These are phyloP conservation scores for Dioctria rufipes DNA, from an alignment of 2,888 invertebrate genomes.

Conservation along the genomic window DNA sequence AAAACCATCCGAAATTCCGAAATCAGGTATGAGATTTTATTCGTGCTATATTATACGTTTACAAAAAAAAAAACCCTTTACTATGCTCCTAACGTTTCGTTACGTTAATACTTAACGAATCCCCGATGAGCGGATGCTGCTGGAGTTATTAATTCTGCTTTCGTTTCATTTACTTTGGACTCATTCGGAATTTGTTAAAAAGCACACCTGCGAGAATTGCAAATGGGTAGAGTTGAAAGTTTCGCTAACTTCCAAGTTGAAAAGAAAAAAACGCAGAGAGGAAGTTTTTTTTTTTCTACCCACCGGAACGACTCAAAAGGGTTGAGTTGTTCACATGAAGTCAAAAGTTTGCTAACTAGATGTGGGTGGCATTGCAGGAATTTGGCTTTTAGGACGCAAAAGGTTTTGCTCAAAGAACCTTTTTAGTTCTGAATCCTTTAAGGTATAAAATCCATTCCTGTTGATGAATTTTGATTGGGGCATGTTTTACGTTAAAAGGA, in stretches of 20 bases:
- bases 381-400: neutral
- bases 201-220: neutral
- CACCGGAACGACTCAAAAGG: neutral
- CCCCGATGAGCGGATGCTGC: constrained; percentile 23
- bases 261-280: neutral
- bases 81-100: neutral
- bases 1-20: neutral
- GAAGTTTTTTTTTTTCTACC: neutral
- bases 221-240: neutral
- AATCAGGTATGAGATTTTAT: neutral
- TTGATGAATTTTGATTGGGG: constrained; percentile 38
- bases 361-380: neutral
- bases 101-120: constrained; percentile 45
- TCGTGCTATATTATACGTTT: neutral
- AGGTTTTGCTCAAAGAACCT: constrained; percentile 9
- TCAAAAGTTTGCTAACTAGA: constrained; percentile 6
- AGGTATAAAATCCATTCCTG: constrained; percentile 24
- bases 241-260: neutral
- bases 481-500: too few species aligned
- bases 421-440: constrained; percentile 14
- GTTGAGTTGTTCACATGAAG: constrained; percentile 22
- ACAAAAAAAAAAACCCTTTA: constrained; percentile 11
- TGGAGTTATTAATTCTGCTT: constrained; percentile 17
- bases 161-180: constrained; percentile 33
- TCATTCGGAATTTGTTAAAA: constrained; percentile 1